Evolutionary conservation across 2,113 vertebrate species (phyloP).

Genomic region (Hymenochirus boettgeri): DNA sequence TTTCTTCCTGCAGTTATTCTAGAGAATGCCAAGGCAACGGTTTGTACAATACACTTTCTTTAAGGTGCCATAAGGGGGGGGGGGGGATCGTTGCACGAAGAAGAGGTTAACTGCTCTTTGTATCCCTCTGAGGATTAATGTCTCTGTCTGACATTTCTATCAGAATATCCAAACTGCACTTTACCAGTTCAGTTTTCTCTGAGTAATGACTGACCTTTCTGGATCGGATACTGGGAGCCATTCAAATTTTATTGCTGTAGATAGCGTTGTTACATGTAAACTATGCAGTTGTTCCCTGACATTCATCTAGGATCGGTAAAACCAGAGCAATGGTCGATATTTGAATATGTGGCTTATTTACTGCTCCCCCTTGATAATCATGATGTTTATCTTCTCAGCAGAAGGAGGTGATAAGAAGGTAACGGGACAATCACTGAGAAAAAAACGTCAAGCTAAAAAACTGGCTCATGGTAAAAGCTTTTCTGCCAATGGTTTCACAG

Average conservation of each 20-base stretch:
- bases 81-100: not conserved
- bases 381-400: conserved; percentile 31
- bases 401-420: not conserved
- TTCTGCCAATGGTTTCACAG: not conserved
- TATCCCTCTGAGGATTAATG: not conserved
- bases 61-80: not conserved
- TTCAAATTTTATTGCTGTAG: conserved; percentile 48
- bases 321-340: conserved; percentile 21
- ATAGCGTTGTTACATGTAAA: conserved; percentile 17
- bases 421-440: conserved; percentile 7
- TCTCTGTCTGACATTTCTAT: conserved; percentile 46
- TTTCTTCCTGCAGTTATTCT: no score
- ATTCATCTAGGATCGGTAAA: conserved; percentile 41
- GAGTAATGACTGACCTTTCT: conserved; percentile 46
- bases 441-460: not conserved
- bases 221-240: conserved; percentile 43
- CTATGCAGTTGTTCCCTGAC: conserved; percentile 44
- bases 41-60: no score
- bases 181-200: conserved; percentile 18
- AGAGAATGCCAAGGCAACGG: no score
- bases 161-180: conserved; percentile 23
- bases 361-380: conserved; percentile 29
- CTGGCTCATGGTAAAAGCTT: conserved; percentile 48
- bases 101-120: conserved; percentile 34
- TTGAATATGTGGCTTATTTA: conserved; percentile 48